Evolutionary conservation across 2,888 invertebrate species (phyloP).

Genomic region (Geotrupes spiniger): DNA sequence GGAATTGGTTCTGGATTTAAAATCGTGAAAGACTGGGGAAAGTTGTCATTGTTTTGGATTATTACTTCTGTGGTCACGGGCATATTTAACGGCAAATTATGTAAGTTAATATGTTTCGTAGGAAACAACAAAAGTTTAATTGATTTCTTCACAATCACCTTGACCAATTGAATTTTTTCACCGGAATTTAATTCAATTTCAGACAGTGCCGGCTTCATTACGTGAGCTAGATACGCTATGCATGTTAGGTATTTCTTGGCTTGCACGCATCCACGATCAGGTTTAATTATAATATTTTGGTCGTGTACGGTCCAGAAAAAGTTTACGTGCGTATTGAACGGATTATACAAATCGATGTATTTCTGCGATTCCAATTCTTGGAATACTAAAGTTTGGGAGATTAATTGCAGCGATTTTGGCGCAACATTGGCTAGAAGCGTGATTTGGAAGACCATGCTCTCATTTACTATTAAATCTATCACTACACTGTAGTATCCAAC

Average conservation of each 20-base stretch:
- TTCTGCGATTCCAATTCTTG: background rate
- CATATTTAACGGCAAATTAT: constrained; percentile 16
- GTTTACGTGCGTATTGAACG: constrained; percentile 8
- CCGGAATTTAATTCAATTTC: constrained; percentile 15
- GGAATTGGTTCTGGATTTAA: background rate
- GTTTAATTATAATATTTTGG: constrained; percentile 7
- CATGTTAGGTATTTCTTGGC: constrained; percentile 3
- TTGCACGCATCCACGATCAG: constrained; percentile 8
- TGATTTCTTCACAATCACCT: background rate
- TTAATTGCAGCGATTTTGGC: constrained; percentile 5
- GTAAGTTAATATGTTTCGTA: constrained; percentile 4
- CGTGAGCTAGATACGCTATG: constrained; percentile 4
- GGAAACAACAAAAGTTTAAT: background rate
- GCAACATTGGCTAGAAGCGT: constrained; percentile 12
- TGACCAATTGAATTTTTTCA: constrained; percentile 2
- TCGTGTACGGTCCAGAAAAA: constrained; percentile 14
- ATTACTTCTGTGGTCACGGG: background rate
- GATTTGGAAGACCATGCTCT: constrained; percentile 7
- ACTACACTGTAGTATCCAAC: constrained; percentile 13
- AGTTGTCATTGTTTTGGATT: constrained; percentile 6
- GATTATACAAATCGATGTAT: constrained; percentile 11
- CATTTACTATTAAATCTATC: constrained; percentile 13
- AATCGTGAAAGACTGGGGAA: background rate
- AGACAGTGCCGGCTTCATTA: background rate
- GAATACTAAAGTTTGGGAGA: constrained; percentile 1